A percentile compares a stretch with the other conserved stretches of the same genome.
Conservation (phyloP, 2,797 vertebrate genomes). For the Tapirus indicus region DNA sequence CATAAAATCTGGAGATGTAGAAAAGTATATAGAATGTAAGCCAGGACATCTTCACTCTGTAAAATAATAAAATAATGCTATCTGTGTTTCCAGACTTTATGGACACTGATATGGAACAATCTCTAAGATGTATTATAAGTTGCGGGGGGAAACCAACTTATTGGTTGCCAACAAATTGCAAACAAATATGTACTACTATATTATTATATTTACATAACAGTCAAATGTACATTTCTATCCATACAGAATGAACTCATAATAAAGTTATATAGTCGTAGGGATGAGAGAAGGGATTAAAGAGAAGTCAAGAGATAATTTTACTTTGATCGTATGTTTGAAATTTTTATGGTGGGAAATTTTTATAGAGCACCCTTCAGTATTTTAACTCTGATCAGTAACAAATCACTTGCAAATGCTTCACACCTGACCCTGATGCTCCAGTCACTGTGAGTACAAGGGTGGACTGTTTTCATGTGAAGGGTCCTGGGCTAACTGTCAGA, state of each 20-base stretch:
- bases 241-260: background rate
- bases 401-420: slow-evolving; percentile 16
- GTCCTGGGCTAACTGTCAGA: background rate
- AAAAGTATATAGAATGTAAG: background rate
- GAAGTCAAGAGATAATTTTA: slow-evolving; percentile 1
- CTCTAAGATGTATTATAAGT: background rate
- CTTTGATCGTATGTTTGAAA: background rate
- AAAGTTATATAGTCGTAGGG: background rate
- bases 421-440: background rate
- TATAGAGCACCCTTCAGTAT: background rate
- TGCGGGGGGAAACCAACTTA: background rate
- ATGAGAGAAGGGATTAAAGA: background rate
- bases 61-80: slow-evolving; percentile 47
- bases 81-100: slow-evolving; percentile 11
- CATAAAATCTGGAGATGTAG: slow-evolving; percentile 10
- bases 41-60: background rate
- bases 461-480: background rate
- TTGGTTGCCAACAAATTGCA: background rate
- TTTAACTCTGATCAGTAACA: slow-evolving; percentile 11
- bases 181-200: background rate
- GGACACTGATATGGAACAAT: background rate
- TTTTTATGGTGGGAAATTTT: slow-evolving; percentile 2
- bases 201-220: background rate
- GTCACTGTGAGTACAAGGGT: background rate
- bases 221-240: background rate